Base-by-base conservation (phyloP, 2,888 invertebrate species). In the Hyppa rectilinea region DNA sequence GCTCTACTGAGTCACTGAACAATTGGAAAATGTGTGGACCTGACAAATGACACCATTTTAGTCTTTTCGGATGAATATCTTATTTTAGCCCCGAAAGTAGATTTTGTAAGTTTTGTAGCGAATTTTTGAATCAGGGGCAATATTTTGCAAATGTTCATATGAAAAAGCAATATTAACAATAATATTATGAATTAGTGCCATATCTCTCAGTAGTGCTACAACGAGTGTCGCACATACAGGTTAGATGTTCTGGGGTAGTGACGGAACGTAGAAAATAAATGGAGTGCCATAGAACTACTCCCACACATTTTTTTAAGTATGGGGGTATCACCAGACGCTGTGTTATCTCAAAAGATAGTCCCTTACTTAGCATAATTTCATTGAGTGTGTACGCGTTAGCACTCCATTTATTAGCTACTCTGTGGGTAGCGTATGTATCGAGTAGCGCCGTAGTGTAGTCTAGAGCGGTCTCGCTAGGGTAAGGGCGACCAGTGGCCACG, bases 381-480 rank as follows among this genome's bases (percentile, higher is more conserved):
- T n/a, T 50, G 6, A 6, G 4, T 7, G 10, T 6, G 20, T 43
- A 26, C 7, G 29, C 10, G 10, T 45, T 36, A 6, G 69, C 43
- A 61, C 59, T 80, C 65, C 71, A 63, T 79, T 68, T 49, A 60
- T 63, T 47, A 31, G 55, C 29, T 50, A 29, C 50, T 74, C 59
- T 58, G 64, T 79, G 71, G 73, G 79, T 90, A 92, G 91, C 79
- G 89, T 90, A 91, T 80, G 89, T 82, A 81, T 76, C 89, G 78
- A 87, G 89, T 93, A 93, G 92, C 86, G 87, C 87, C 86, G 89
- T 93, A 92, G 91, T 82, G 71, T 81, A 82, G 83, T 88, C 79
- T 89, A 89, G 87, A 89, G 90, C 90, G 89, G 91, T 92, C 92
- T 91, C 90, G 85, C 88, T 90, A 91, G 90, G 91, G 89, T 89